Percentiles rank a stretch among this genome's conserved stretches.
Evolutionary conservation across 1,140 invertebrate genomes (phyloP).

Genomic region (Anastrepha ludens): DNA sequence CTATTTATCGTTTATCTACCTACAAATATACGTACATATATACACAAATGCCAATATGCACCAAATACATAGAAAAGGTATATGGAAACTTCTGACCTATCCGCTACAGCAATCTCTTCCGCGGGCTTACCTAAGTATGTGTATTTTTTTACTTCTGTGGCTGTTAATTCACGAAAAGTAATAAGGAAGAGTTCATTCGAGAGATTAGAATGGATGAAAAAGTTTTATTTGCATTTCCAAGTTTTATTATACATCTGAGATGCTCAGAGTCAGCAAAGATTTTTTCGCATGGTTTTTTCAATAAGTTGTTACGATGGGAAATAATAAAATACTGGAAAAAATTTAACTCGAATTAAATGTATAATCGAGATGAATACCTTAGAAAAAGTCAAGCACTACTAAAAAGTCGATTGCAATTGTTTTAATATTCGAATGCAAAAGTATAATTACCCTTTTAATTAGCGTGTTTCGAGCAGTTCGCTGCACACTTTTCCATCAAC

Average conservation of each 20-base stretch:
- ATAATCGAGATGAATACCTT: too few relatives aligned
- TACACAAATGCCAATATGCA: background rate
- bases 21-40: too few relatives aligned
- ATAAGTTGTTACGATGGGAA: background rate
- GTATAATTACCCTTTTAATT: too few relatives aligned
- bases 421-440: too few relatives aligned
- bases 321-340: too few relatives aligned
- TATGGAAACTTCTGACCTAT: constrained; percentile 28
- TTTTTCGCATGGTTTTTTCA: background rate
- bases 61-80: background rate
- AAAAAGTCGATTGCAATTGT: too few relatives aligned
- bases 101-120: background rate
- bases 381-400: too few relatives aligned
- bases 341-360: too few relatives aligned
- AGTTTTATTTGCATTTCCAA: background rate
- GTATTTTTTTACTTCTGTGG: constrained; percentile 26
- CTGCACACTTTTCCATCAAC: too few relatives aligned
- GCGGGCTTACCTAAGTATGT: background rate
- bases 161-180: background rate
- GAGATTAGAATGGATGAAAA: constrained; percentile 1
- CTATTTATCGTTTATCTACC: background rate
- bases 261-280: too few relatives aligned
- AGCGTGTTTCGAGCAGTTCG: too few relatives aligned
- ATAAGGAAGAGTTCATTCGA: constrained; percentile 15
- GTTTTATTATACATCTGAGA: too few relatives aligned